Conservation (phyloP, 1,140 invertebrate species). For the Doryteuthis pealeii region DNA sequence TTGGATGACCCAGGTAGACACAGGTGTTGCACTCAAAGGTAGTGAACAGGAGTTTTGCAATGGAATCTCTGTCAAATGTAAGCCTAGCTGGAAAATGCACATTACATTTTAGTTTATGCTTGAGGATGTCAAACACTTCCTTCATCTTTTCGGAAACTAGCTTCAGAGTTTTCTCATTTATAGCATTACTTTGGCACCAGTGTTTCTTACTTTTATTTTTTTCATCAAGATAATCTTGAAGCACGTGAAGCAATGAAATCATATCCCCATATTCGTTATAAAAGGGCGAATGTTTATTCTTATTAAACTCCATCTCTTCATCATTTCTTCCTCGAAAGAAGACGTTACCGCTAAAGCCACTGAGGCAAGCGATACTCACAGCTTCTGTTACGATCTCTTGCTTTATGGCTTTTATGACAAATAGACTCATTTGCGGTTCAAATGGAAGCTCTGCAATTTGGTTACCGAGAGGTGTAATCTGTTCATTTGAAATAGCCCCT, state of each 20-base stretch:
- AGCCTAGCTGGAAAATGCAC: constrained; percentile 17
- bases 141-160: constrained; percentile 37
- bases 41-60: constrained; percentile 21
- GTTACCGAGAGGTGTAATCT: constrained; percentile 49
- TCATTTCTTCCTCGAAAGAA: constrained; percentile 51
- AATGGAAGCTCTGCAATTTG: constrained; percentile 51
- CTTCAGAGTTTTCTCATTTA: constrained; percentile 47
- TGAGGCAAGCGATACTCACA: constrained; percentile 40
- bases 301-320: constrained; percentile 68
- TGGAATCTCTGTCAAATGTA: too few species aligned
- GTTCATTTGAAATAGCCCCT: constrained; percentile 35
- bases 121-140: constrained; percentile 38
- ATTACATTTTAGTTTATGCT: constrained; percentile 31
- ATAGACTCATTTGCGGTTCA: constrained; percentile 39
- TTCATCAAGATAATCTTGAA: constrained; percentile 61
- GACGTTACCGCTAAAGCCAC: constrained; percentile 29
- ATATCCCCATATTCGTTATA: constrained; percentile 83
- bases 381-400: constrained; percentile 66
- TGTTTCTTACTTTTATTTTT: constrained; percentile 29
- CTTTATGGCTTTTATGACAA: constrained; percentile 37
- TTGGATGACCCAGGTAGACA: constrained; percentile 40
- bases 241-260: constrained; percentile 89
- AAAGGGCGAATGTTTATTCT: constrained; percentile 71
- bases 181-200: constrained; percentile 46
- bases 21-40: constrained; percentile 30